Conservation (phyloP, 2,797 vertebrate genomes). For the Pelobates cultripes region DNA sequence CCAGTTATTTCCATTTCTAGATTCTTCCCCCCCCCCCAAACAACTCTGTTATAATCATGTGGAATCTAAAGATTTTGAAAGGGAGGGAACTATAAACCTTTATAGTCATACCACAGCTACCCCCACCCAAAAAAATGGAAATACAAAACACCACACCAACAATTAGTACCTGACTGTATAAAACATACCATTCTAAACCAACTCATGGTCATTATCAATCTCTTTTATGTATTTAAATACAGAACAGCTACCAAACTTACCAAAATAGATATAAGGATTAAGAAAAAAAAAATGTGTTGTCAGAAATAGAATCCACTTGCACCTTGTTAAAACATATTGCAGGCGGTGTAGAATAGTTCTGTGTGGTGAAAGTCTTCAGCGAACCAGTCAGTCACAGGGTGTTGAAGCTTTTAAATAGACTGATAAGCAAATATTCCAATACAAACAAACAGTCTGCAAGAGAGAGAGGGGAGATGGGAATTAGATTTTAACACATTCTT, state of each 20-base stretch:
- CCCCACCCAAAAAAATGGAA: no score
- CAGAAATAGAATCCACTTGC: neutral
- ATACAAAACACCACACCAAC: no score
- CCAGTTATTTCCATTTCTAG: neutral
- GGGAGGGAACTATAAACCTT: no score
- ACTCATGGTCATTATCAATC: no score
- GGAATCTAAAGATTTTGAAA: no score
- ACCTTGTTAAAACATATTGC: neutral
- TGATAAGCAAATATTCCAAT: neutral
- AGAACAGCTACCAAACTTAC: neutral
- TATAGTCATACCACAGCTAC: no score
- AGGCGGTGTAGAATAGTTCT: neutral
- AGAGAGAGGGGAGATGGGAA: neutral
- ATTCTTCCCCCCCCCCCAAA: neutral
- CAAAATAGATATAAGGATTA: neutral
- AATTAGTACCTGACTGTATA: no score
- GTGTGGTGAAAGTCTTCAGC: neutral
- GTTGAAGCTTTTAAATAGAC: neutral
- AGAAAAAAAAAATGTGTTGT: neutral
- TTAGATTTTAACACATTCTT: no score
- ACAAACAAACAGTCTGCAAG: neutral
- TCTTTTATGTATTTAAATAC: no score
- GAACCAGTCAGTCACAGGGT: neutral
- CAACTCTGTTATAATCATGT: neutral
- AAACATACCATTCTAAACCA: no score